A percentile compares a stretch with the other conserved stretches of the same genome.
phyloP scores from a whole-genome alignment of 1,140 invertebrate species.

The Caenorhabditis tropicalis region DNA sequence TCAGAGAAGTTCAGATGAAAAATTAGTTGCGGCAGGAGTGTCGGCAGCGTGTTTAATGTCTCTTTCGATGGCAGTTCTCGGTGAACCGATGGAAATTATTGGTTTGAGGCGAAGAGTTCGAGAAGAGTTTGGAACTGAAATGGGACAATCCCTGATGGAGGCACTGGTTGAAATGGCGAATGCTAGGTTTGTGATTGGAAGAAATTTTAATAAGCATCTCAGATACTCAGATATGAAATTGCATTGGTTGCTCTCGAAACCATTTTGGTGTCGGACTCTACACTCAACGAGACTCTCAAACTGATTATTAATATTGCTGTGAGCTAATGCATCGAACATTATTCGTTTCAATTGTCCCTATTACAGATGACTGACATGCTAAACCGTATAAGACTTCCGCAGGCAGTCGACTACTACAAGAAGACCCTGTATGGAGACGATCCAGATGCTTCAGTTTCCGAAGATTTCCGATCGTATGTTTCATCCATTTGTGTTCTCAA shows the following conservation, averaged over 20 bases:
- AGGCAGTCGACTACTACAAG: background rate
- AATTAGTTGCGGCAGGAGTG: background rate
- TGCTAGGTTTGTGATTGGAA: constrained; percentile 5
- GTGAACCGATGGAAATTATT: constrained; percentile 27
- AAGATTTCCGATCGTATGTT: constrained; percentile 1
- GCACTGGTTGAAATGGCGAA: constrained; percentile 7
- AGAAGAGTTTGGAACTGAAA: constrained; percentile 28
- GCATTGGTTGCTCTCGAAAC: constrained; percentile 70
- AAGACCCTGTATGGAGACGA: background rate
- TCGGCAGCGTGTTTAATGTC: constrained; percentile 1
- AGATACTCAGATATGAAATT: constrained; percentile 80
- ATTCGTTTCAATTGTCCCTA: background rate
- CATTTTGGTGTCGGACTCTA: background rate
- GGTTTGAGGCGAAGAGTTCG: constrained; percentile 6
- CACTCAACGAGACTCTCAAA: background rate
- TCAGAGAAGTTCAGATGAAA: background rate
- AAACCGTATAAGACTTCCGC: constrained; percentile 34
- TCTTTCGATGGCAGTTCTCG: background rate
- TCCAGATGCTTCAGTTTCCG: background rate
- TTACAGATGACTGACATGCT: constrained; percentile 43
- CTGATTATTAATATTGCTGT: background rate
- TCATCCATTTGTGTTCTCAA: background rate
- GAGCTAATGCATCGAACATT: background rate
- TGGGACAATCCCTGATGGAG: background rate
- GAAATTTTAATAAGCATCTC: too few relatives aligned